Evolutionary conservation across 1,140 invertebrate genomes (phyloP), one percentile per base, ranked within the genome.

Genomic region (Ceratoteleas bidentatus): DNA sequence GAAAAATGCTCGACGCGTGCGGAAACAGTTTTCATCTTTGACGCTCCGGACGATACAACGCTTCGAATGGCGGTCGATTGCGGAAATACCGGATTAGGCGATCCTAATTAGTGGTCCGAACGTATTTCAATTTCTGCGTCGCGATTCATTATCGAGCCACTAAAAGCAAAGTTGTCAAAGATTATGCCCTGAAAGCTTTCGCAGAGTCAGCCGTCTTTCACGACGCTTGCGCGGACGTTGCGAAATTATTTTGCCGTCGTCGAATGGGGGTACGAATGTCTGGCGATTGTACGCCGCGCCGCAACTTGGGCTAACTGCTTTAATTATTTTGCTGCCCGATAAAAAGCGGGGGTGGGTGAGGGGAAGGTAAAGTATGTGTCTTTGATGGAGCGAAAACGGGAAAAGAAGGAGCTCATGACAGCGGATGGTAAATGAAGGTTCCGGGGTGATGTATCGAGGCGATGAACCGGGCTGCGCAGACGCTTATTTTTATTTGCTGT

Each of bases 141-240:
- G 52, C 8, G 24, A 60, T 73, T 66, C 76, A 79, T 79, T 73
- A 79, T 66, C 68, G 33, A 36, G 33, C 40, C 50, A 49, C 50
- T 68, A 68, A 62, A 74, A 80, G 49, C 69, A 54, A 73, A 80
- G 56, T 80, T 80, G 69, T 64, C 69, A 54, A 64, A 80, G 77
- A 79, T 79, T 73, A 58, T 60, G 50, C 14, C 40, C 15, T 16
- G 65, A 64, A 77, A 77, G 62, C 76, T 79, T 72, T 65, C 38
- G 57, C 34, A 43, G n/a, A 77, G 64, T 69, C 64, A 64, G 52
- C 47, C 14, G 53, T 70, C 72, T 75, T 66, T 57, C 49, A 53
- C 57, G 36, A 32, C 33, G 40, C 38, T 64, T 56, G 33, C 57
- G 57, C 53, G 36, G 32, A 58, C 16, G 50, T 40, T 38, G 50